phyloP scores from a whole-genome alignment of 2,888 invertebrate genomes.

The Branchipolynoe longqiensis region DNA sequence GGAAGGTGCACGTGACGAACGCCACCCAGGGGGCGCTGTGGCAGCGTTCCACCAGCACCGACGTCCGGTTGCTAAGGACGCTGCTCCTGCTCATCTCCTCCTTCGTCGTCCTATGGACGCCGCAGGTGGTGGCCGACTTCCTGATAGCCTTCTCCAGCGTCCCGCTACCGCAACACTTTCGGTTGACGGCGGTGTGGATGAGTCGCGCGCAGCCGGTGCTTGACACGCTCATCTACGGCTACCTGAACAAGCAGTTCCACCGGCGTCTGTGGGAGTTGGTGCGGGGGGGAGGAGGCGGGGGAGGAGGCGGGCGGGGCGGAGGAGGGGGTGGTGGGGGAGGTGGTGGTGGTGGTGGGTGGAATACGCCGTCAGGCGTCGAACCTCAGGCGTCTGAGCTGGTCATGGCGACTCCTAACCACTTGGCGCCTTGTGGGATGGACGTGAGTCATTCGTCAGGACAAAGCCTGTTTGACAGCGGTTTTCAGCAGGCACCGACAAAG shows the following conservation, averaged over 20 bases:
- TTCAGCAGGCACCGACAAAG: no score
- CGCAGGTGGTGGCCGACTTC: conserved; percentile 30
- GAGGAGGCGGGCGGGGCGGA: neutral
- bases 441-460: no score
- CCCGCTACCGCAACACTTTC: conserved; percentile 15
- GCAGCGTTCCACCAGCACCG: conserved; percentile 29
- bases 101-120: conserved; percentile 57
- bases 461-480: no score
- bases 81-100: conserved; percentile 52
- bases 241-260: conserved; percentile 56
- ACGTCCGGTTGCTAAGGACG: conserved; percentile 51
- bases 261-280: conserved; percentile 21
- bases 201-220: conserved; percentile 42
- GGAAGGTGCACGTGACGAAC: conserved; percentile 44
- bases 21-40: neutral
- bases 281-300: neutral
- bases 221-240: conserved; percentile 59
- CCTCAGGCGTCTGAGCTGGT: no score
- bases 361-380: no score
- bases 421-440: no score
- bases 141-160: neutral
- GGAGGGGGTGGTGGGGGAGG: no score
- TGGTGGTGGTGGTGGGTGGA: no score
- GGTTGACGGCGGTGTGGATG: conserved; percentile 55
- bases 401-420: no score